phyloP scores from a whole-genome alignment of 2,888 invertebrate species.

The Seira musarum region DNA sequence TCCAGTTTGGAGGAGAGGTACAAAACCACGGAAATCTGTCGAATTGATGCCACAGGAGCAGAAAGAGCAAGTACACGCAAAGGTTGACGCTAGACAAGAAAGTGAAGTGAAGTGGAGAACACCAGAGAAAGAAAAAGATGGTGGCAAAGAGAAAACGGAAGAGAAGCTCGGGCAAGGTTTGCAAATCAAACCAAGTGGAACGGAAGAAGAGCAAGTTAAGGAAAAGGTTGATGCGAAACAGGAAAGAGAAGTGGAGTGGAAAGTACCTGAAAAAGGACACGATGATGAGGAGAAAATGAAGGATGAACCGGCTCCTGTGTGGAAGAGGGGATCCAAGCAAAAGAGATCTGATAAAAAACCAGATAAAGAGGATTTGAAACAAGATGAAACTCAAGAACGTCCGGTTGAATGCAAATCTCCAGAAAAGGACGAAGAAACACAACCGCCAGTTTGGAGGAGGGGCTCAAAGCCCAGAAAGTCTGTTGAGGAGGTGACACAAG shows the following conservation, averaged over 20 bases:
- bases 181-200: not conserved
- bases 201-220: constrained; percentile 46
- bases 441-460: constrained; percentile 7
- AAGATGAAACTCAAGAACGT: no score
- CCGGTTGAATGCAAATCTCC: constrained; percentile 56
- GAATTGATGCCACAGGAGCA: constrained; percentile 28
- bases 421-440: constrained; percentile 8
- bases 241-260: constrained; percentile 56
- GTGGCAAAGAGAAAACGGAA: constrained; percentile 68
- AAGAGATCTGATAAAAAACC: not conserved
- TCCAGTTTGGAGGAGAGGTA: not conserved
- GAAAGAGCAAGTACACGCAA: not conserved
- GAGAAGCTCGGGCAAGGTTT: not conserved
- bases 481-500: constrained; percentile 28
- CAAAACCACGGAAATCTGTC: not conserved
- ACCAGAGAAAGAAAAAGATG: not conserved
- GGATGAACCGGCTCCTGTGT: constrained; percentile 10
- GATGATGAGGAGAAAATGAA: no score
- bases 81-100: not conserved
- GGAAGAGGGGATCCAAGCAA: not conserved
- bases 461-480: not conserved
- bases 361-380: constrained; percentile 52
- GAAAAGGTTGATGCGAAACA: constrained; percentile 51
- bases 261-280: constrained; percentile 19
- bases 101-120: not conserved